These are phyloP conservation scores for Micromys minutus DNA, from an alignment of 2,113 vertebrate genomes.

Conservation along the genomic window DNA sequence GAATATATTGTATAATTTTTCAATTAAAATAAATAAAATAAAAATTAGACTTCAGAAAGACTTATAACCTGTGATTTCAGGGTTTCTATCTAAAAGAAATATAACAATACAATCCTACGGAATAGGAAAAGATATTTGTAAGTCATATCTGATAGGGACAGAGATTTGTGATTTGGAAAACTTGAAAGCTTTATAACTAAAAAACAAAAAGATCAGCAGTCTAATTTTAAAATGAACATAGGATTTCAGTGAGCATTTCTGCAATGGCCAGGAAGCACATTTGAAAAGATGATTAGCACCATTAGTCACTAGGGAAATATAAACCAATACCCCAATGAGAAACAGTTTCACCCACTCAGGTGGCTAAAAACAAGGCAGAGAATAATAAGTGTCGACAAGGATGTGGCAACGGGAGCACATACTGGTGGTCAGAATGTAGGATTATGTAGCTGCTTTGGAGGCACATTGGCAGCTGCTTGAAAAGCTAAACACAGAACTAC, in stretches of 20 bases:
- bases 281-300: background rate
- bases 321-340: background rate
- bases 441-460: background rate
- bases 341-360: background rate
- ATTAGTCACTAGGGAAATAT: background rate
- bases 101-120: background rate
- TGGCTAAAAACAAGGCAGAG: background rate
- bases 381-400: background rate
- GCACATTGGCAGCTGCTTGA: background rate
- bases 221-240: slow-evolving; percentile 6
- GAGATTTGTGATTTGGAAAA: background rate
- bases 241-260: background rate
- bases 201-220: background rate
- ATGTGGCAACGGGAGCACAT: background rate
- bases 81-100: background rate
- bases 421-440: background rate
- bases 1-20: background rate
- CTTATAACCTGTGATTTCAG: background rate
- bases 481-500: background rate
- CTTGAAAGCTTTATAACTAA: background rate
- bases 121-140: background rate
- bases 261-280: background rate
- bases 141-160: background rate
- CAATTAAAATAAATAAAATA: background rate
- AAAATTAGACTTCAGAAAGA: background rate